phyloP scores from a whole-genome alignment of 2,113 vertebrate genomes.

The Origma solitaria region DNA sequence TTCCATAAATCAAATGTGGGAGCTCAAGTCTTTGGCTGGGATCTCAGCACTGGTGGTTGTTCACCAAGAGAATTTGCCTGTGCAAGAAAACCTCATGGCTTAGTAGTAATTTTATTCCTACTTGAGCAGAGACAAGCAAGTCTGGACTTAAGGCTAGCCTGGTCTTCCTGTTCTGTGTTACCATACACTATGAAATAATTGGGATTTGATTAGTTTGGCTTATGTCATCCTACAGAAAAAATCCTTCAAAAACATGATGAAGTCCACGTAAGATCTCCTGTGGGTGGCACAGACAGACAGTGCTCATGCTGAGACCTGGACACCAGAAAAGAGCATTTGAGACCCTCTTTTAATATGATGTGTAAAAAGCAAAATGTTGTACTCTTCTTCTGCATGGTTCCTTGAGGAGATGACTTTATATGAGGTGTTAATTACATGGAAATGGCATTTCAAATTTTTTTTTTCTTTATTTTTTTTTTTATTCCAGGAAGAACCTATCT shows the following conservation, averaged over 20 bases:
- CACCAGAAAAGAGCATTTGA: neutral
- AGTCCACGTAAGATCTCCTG: neutral
- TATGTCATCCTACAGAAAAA: neutral
- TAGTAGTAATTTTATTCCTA: neutral
- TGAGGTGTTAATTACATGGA: neutral
- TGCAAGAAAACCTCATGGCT: neutral
- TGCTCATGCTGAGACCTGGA: neutral
- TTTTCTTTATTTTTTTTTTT: neutral
- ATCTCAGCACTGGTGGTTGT: neutral
- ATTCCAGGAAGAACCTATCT: neutral
- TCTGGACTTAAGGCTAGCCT: neutral
- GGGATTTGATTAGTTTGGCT: neutral
- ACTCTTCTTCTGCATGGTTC: neutral
- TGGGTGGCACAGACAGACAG: neutral
- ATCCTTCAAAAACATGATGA: neutral
- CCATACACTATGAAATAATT: neutral
- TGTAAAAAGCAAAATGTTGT: neutral
- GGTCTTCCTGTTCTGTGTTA: neutral
- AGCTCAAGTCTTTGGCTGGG: neutral
- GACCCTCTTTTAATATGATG: neutral
- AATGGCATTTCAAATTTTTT: neutral
- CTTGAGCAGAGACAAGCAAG: neutral
- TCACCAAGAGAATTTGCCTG: neutral
- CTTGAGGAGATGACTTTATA: neutral
- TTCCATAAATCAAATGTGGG: neutral